These are phyloP conservation scores for Aphis craccivora DNA, from an alignment of 1,140 invertebrate genomes.

Conservation along the genomic window DNA sequence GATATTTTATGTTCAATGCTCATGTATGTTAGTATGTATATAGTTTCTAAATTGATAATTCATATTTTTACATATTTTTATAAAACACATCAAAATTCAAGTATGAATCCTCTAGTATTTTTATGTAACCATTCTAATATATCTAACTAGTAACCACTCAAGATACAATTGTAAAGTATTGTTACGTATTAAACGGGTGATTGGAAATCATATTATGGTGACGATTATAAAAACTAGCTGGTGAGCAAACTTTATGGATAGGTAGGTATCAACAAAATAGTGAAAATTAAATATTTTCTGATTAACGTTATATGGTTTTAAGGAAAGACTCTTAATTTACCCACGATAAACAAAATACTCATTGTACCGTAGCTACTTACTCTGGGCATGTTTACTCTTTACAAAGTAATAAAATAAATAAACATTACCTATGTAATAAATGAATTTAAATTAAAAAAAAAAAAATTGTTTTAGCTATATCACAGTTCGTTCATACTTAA, in stretches of 20 bases:
- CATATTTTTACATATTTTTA: background rate
- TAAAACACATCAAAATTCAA: background rate
- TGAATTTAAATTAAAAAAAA: background rate
- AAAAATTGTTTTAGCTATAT: background rate
- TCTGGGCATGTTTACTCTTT: too few species aligned
- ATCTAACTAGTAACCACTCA: background rate
- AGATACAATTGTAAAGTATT: background rate
- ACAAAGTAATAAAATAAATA: background rate
- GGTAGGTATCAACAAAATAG: background rate
- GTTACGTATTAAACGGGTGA: background rate
- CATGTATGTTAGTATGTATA: background rate
- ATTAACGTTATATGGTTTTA: background rate
- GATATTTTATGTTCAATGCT: background rate
- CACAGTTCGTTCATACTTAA: background rate
- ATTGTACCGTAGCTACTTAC: too few species aligned
- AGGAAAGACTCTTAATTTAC: background rate
- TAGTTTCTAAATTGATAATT: background rate
- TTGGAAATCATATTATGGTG: background rate
- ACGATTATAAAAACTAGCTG: background rate
- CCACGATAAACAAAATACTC: background rate
- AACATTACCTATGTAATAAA: background rate
- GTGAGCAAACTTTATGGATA: background rate
- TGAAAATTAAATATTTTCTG: background rate
- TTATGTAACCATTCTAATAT: background rate
- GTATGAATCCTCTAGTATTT: background rate